A percentile compares a stretch with the other conserved stretches of the same genome.
phyloP scores from a whole-genome alignment of 1,140 invertebrate species.

The Diorhabda sublineata region DNA sequence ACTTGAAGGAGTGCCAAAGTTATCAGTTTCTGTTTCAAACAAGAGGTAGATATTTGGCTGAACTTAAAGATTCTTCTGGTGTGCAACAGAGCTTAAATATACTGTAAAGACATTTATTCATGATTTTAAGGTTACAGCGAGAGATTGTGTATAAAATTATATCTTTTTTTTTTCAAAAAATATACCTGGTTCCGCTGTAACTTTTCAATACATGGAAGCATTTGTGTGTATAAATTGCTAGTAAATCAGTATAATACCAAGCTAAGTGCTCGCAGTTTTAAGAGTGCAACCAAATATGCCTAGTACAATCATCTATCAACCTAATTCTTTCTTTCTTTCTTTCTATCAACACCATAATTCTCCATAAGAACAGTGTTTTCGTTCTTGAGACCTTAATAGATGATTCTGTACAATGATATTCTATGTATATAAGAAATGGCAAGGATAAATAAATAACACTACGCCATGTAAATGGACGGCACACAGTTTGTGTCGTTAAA shows the following conservation, averaged over 20 bases:
- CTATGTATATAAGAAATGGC: slow-evolving; percentile 32
- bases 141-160: slow-evolving; percentile 19
- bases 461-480: slow-evolving; percentile 34
- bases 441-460: slow-evolving; percentile 33
- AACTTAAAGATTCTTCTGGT: slow-evolving; percentile 21
- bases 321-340: neutral
- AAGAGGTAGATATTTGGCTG: slow-evolving; percentile 29
- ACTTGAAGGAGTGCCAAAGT: neutral
- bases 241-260: slow-evolving; percentile 5
- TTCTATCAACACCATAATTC: neutral
- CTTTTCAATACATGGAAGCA: slow-evolving; percentile 14
- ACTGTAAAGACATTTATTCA: slow-evolving; percentile 4
- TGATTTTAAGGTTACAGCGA: slow-evolving; percentile 14
- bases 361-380: neutral
- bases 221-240: slow-evolving; percentile 12
- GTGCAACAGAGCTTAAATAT: slow-evolving; percentile 21
- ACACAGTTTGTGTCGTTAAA: slow-evolving; percentile 31
- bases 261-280: slow-evolving; percentile 13
- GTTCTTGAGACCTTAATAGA: neutral
- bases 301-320: neutral
- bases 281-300: slow-evolving; percentile 25
- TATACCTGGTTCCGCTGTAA: slow-evolving; percentile 10
- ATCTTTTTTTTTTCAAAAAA: slow-evolving; percentile 15
- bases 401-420: slow-evolving; percentile 19
- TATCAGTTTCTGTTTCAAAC: neutral